Base-by-base conservation (phyloP, 2,113 vertebrate genomes). In the Bufo gargarizans region DNA sequence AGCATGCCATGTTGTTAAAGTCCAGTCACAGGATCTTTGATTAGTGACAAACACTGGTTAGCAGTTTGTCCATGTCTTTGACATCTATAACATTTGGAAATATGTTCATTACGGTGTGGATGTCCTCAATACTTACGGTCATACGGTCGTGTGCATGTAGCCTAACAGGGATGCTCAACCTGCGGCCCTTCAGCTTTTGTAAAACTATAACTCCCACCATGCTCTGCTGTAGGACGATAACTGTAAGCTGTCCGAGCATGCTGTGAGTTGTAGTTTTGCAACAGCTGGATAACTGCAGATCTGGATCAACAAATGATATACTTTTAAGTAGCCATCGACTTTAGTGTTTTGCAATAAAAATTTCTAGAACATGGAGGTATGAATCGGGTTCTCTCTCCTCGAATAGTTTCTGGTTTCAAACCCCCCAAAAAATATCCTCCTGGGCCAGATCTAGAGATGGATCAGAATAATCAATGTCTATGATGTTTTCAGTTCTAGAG, bases 381-480 rank as follows among this genome's bases (percentile, higher is more conserved):
- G 11, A 10, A 43, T n/a, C 3, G 55, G 19, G 12, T 77, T 79
- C 77, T 65, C 14, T 8, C 19, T 79, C 49, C 76, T 86, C 3
- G 74, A 56, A 53, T 63, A 63, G 8, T 78, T 78, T 20, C 4
- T 16, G n/a, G 85, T 86, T 72, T 65, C 56, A 67, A 86, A 86
- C 2, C 20, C 74, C 56, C 50, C 6, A 33, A n/a, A 65, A 17
- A n/a, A 50, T 6, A 47, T 79, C 85, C 17, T 17, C 3, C n/a
- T n/a, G 8, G 12, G n/a, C 13, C n/a, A 81, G 16, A 0, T 81
- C 56, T n/a, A 81, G 56, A 67, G 56, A 49, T 16, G 55, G 8
- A n/a, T 86, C 22, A 10, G 17, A 61, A 33, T 78, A 86, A 5
- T 78, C 55, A 45, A 86, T 45, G 14, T 78, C 56, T 17, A 63